Conservation (phyloP, 2,888 invertebrate genomes). For the Drosophila ezoana region DNA sequence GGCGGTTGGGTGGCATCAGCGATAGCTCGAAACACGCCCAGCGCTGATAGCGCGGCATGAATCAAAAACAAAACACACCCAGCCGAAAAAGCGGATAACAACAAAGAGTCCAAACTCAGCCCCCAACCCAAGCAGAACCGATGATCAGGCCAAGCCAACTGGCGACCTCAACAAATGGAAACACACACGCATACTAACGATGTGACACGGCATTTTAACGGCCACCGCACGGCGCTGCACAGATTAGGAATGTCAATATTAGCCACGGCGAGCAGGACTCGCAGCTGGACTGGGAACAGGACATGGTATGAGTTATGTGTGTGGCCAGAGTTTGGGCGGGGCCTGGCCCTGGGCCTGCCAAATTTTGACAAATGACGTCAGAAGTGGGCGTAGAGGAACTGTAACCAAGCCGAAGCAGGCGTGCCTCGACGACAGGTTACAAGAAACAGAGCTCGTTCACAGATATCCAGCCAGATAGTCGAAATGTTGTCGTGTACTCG, state of each 20-base stretch:
- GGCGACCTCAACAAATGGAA: slow-evolving; percentile 64
- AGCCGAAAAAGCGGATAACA: slow-evolving; percentile 36
- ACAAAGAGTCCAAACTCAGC: slow-evolving; percentile 11
- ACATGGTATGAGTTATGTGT: slow-evolving; percentile 18
- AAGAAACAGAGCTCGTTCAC: slow-evolving; percentile 37
- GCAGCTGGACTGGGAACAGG: neutral
- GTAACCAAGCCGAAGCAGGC: slow-evolving; percentile 33
- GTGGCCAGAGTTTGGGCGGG: slow-evolving; percentile 5
- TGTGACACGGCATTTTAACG: slow-evolving; percentile 79
- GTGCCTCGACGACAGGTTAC: slow-evolving; percentile 43
- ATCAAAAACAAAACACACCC: slow-evolving; percentile 76
- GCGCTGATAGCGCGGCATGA: slow-evolving; percentile 71
- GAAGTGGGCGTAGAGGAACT: slow-evolving; percentile 46
- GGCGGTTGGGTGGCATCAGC: neutral
- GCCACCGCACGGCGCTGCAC: slow-evolving; percentile 64
- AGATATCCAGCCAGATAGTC: slow-evolving; percentile 23
- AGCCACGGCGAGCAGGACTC: slow-evolving; percentile 42
- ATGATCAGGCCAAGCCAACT: slow-evolving; percentile 47
- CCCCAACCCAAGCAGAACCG: slow-evolving; percentile 3
- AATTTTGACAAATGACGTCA: slow-evolving; percentile 78
- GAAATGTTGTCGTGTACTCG: slow-evolving; percentile 9
- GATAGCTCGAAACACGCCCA: slow-evolving; percentile 61
- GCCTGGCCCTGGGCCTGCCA: slow-evolving; percentile 28
- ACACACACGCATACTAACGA: slow-evolving; percentile 75
- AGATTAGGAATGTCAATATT: slow-evolving; percentile 79